Evolutionary conservation across 2,113 vertebrate species (phyloP).

Genomic region (Menidia beryllina): DNA sequence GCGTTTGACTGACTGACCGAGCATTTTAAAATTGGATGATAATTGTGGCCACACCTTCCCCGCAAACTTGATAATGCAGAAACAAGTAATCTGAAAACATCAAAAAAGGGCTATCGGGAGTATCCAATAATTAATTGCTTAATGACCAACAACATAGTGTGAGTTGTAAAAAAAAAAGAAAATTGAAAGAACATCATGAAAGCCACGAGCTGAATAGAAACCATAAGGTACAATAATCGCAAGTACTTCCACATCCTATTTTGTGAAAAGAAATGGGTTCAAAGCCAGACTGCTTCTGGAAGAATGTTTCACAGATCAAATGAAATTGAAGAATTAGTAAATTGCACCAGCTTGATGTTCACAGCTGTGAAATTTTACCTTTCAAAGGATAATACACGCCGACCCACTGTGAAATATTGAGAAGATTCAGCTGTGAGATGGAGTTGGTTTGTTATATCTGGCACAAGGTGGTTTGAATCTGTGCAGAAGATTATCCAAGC

Average conservation of each 20-base stretch:
- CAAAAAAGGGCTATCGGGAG: not conserved
- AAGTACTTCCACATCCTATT: conserved; percentile 6
- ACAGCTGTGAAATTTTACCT: not conserved
- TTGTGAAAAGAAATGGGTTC: not conserved
- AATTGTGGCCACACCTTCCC: not conserved
- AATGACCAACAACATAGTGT: not conserved
- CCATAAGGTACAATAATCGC: not conserved
- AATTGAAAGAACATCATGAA: conserved; percentile 3
- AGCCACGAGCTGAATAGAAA: conserved; percentile 15
- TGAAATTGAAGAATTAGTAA: conserved; percentile 2
- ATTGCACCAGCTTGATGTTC: not conserved
- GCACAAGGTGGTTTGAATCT: conserved; percentile 2
- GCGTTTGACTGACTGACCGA: conserved; percentile 12
- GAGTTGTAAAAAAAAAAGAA: conserved; percentile 2
- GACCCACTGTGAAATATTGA: not conserved
- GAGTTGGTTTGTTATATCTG: not conserved
- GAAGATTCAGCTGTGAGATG: conserved; percentile 4
- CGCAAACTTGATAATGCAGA: not conserved
- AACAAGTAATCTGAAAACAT: not conserved
- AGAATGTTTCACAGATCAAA: conserved; percentile 11
- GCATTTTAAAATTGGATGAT: conserved; percentile 9
- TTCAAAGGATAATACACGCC: not conserved
- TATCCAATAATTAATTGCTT: not conserved
- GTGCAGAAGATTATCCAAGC: conserved; percentile 7
- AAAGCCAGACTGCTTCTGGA: conserved; percentile 7